Evolutionary conservation across 2,113 vertebrate genomes (phyloP).

Genomic region (Motacilla alba): DNA sequence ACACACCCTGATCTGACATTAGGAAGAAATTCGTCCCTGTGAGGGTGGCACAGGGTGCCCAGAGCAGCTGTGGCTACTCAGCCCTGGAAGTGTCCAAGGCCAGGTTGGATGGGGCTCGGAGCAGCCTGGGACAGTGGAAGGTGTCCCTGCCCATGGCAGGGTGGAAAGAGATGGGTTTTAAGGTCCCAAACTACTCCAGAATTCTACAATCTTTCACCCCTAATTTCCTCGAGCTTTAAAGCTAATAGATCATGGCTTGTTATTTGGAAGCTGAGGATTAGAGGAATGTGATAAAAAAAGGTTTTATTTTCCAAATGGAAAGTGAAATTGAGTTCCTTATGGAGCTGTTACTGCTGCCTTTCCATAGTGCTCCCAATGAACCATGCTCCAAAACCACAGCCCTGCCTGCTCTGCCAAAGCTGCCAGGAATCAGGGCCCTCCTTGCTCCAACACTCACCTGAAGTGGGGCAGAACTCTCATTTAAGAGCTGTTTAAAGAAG

Average conservation of each 20-base stretch:
- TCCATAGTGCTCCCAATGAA: rapidly evolving
- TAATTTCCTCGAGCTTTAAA: neutral
- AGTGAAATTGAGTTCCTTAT: rapidly evolving
- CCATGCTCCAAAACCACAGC: rapidly evolving
- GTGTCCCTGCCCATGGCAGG: neutral
- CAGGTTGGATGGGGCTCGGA: rapidly evolving
- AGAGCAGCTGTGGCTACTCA: neutral
- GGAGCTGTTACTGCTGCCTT: neutral
- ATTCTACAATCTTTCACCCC: neutral
- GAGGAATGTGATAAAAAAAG: neutral
- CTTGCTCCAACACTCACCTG: rapidly evolving
- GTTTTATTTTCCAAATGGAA: neutral
- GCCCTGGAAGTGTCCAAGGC: neutral
- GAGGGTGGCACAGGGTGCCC: neutral
- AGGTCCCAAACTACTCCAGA: neutral
- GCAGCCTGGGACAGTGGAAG: rapidly evolving
- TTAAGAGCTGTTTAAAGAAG: neutral
- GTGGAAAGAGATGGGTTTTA: rapidly evolving
- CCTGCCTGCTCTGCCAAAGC: rapidly evolving
- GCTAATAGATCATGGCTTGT: neutral
- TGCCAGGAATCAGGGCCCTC: rapidly evolving
- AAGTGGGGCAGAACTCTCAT: rapidly evolving
- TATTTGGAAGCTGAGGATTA: neutral
- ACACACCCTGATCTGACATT: too few species aligned
- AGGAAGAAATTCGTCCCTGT: neutral